A percentile compares a stretch with the other conserved stretches of the same genome.
These are phyloP conservation scores for Protonemura montana DNA, from an alignment of 2,888 invertebrate species.

Conservation along the genomic window DNA sequence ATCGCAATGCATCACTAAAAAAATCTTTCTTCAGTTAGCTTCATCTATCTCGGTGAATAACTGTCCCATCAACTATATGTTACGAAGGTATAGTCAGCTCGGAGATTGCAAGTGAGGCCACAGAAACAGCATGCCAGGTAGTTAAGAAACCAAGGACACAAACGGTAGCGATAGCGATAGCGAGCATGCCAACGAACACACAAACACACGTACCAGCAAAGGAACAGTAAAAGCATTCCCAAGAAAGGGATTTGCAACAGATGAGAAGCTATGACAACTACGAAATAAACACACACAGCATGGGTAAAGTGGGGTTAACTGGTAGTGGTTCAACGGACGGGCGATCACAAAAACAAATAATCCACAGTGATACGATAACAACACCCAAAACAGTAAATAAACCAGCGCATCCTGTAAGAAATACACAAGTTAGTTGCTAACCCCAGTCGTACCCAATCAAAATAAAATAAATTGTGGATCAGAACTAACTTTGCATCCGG, in stretches of 20 bases:
- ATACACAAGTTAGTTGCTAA: neutral
- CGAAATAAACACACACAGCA: neutral
- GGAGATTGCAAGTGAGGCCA: slow-evolving; percentile 2
- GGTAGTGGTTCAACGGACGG: too few relatives aligned
- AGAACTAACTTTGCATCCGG: too few relatives aligned
- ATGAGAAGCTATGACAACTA: neutral
- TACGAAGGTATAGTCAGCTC: neutral
- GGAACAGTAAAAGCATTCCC: neutral
- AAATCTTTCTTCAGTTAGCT: neutral
- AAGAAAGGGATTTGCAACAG: neutral
- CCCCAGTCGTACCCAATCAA: too few relatives aligned
- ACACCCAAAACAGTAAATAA: neutral
- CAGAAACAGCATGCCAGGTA: slow-evolving; percentile 13
- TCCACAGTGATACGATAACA: neutral
- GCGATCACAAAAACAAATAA: neutral
- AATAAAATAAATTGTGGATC: too few relatives aligned
- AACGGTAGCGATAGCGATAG: neutral
- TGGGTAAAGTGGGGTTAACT: neutral
- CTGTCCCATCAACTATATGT: neutral
- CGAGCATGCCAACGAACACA: slow-evolving; percentile 14
- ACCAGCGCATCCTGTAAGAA: neutral
- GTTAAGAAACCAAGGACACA: neutral
- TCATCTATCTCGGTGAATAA: neutral
- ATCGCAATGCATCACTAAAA: neutral
- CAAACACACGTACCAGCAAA: slow-evolving; percentile 12